Percentiles rank a stretch among this genome's conserved stretches.
Evolutionary conservation across 1,140 invertebrate genomes (phyloP).

Genomic region (Anastatus disparis): DNA sequence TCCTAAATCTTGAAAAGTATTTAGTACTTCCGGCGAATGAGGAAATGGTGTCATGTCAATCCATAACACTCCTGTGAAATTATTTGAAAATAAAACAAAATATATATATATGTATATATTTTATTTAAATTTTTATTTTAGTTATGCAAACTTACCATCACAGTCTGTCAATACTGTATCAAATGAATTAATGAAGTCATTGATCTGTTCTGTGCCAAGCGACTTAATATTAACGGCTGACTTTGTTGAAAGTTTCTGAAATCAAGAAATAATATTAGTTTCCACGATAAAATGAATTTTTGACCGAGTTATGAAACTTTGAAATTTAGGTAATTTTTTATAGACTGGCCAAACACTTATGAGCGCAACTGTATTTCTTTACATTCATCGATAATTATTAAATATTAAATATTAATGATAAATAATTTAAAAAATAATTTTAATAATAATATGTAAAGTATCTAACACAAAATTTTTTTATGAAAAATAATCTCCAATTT

Average conservation of each 20-base stretch:
- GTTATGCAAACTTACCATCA: conserved; percentile 73
- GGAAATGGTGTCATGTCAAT: conserved; percentile 75
- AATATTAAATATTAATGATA: too few species aligned
- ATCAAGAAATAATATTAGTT: too few species aligned
- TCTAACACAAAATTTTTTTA: too few species aligned
- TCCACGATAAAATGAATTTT: too few species aligned
- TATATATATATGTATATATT: conserved; percentile 29
- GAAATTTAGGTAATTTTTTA: too few species aligned
- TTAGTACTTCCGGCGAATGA: conserved; percentile 79
- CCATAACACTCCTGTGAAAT: conserved; percentile 83
- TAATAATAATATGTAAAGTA: too few species aligned
- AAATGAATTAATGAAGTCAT: conserved; percentile 77
- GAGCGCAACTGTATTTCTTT: too few species aligned
- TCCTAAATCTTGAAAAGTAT: conserved; percentile 76
- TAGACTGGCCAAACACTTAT: too few species aligned
- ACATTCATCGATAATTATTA: too few species aligned
- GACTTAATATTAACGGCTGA: conserved; percentile 55
- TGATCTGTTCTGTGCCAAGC: conserved; percentile 66
- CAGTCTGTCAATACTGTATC: conserved; percentile 86
- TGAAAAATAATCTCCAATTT: too few species aligned
- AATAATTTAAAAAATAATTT: too few species aligned
- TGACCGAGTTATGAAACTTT: too few species aligned
- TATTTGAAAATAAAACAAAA: conserved; percentile 17
- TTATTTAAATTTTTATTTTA: conserved; percentile 18
- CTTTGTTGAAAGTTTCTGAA: conserved; percentile 47